Conservation (phyloP, 2,888 invertebrate species). For the Dyspetes luteomarginatus region DNA sequence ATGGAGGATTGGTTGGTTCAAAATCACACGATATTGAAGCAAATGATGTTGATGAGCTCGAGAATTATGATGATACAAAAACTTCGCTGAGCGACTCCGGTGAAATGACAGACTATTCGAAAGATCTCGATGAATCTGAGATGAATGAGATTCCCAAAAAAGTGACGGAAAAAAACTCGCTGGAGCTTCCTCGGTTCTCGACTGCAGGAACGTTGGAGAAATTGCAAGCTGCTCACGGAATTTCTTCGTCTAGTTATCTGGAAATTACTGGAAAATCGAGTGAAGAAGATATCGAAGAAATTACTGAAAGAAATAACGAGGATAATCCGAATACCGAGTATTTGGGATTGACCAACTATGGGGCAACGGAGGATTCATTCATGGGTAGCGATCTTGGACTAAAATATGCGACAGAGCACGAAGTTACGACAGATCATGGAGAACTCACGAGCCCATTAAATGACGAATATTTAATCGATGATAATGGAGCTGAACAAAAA, state of each 20-base stretch:
- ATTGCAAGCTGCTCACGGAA: slow-evolving; percentile 22
- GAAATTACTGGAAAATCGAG: background rate
- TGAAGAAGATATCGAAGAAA: background rate
- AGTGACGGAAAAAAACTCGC: background rate
- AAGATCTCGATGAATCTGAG: background rate
- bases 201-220: background rate
- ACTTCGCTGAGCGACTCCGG: background rate
- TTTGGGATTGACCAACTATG: background rate
- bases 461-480: background rate
- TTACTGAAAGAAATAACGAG: background rate
- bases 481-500: background rate
- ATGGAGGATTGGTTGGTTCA: background rate
- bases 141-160: background rate
- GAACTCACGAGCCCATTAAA: background rate
- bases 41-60: background rate
- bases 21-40: background rate
- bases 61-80: background rate
- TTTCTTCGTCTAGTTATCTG: slow-evolving; percentile 6
- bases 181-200: background rate
- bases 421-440: background rate
- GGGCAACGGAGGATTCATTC: background rate
- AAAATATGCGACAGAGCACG: background rate
- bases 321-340: background rate
- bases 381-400: background rate
- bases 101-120: slow-evolving; percentile 10